Conservation (phyloP, 2,888 invertebrate species). For the Ditula angustiorana region DNA sequence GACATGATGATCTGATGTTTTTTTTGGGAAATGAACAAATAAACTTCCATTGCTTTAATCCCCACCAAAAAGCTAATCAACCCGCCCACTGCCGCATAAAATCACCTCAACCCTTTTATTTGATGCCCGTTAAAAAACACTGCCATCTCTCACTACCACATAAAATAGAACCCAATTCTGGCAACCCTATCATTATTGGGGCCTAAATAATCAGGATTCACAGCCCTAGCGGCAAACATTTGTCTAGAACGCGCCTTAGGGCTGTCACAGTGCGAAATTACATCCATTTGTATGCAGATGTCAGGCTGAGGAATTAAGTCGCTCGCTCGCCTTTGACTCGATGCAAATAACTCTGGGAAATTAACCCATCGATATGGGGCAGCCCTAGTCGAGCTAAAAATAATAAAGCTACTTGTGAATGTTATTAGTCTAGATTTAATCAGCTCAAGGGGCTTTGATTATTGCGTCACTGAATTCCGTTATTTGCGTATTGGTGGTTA, state of each 20-base stretch:
- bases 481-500: neutral
- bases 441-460: conserved; percentile 18
- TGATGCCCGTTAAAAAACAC: conserved; percentile 59
- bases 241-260: conserved; percentile 69
- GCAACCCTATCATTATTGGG: conserved; percentile 42
- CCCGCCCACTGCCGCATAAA: conserved; percentile 43
- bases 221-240: conserved; percentile 59
- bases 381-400: conserved; percentile 43
- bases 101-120: conserved; percentile 55
- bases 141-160: conserved; percentile 59
- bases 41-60: conserved; percentile 1
- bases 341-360: conserved; percentile 79
- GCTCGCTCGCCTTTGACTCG: conserved; percentile 63
- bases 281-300: conserved; percentile 79
- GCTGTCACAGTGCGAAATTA: conserved; percentile 79
- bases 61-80: conserved; percentile 18
- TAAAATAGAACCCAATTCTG: conserved; percentile 53
- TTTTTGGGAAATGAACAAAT: neutral
- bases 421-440: conserved; percentile 39
- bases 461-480: neutral
- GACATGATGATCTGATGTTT: no score
- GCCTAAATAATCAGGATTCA: conserved; percentile 44
- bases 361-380: conserved; percentile 76
- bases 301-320: conserved; percentile 73
- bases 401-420: conserved; percentile 40